These are phyloP conservation scores for Rana temporaria DNA, from an alignment of 2,113 vertebrate genomes.

Conservation along the genomic window DNA sequence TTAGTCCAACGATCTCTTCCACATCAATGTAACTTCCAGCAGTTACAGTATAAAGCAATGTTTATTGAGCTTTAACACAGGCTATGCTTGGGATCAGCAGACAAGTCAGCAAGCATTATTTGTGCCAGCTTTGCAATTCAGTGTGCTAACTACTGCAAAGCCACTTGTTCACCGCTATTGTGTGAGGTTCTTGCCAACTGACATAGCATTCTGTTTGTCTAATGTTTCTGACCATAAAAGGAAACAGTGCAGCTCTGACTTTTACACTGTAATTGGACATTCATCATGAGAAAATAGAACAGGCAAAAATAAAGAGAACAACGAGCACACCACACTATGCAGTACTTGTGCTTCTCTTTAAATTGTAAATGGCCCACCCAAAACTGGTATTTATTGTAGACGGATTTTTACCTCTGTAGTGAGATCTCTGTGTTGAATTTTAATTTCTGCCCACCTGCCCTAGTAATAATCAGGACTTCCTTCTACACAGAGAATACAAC, in stretches of 20 bases:
- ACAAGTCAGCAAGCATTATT: slow-evolving; percentile 16
- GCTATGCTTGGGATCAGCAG: not conserved
- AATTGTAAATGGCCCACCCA: too few relatives aligned
- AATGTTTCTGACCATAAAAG: not conserved
- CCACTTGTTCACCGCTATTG: slow-evolving; percentile 39
- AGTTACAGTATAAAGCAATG: not conserved
- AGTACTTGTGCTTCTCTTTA: not conserved
- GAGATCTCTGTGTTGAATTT: too few relatives aligned
- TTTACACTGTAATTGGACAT: not conserved
- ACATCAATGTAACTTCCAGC: not conserved
- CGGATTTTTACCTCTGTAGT: too few relatives aligned
- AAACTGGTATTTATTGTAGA: too few relatives aligned
- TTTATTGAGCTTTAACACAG: not conserved
- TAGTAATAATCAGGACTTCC: too few relatives aligned
- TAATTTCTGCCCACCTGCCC: too few relatives aligned
- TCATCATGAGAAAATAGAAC: slow-evolving; percentile 7
- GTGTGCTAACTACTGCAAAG: slow-evolving; percentile 20
- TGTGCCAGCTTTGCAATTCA: slow-evolving; percentile 29
- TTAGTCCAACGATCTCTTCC: not conserved
- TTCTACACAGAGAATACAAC: too few relatives aligned
- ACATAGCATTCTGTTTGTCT: slow-evolving; percentile 42
- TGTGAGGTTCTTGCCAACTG: slow-evolving; percentile 43
- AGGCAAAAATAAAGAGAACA: slow-evolving; percentile 3
- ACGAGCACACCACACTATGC: not conserved
- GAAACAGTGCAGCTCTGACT: slow-evolving; percentile 7